Conservation (phyloP, 1,140 invertebrate species). For the Lamellibrachia luymesi region DNA sequence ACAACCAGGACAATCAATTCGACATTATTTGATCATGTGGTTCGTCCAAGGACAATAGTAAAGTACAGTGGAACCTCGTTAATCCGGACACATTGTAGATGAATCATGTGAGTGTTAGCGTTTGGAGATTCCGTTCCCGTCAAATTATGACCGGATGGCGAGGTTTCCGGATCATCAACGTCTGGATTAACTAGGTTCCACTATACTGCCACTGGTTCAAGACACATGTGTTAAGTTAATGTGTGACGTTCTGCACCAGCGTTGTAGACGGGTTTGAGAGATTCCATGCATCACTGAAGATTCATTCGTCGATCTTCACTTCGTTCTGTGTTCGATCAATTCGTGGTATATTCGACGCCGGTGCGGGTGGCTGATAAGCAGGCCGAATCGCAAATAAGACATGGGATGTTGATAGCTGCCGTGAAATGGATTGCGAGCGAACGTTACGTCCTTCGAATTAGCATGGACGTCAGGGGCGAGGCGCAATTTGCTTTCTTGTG, state of each 20-base stretch:
- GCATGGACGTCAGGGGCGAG: not conserved
- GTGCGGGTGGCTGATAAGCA: not conserved
- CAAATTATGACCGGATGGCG: too few species aligned
- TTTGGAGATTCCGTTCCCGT: too few species aligned
- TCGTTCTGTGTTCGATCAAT: not conserved
- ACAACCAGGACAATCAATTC: too few species aligned
- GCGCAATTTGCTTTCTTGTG: not conserved
- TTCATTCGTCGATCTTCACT: not conserved
- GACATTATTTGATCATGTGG: too few species aligned
- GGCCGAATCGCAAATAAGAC: not conserved
- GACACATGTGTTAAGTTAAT: too few species aligned
- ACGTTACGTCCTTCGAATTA: not conserved
- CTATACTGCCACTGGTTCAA: not conserved
- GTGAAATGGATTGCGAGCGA: not conserved
- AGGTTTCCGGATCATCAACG: too few species aligned
- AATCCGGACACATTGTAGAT: too few species aligned
- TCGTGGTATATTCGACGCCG: not conserved
- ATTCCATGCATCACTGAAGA: not conserved
- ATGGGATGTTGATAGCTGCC: not conserved
- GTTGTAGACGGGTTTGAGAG: not conserved
- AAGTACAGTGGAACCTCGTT: not conserved
- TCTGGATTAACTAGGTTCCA: too few species aligned
- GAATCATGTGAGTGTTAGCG: too few species aligned
- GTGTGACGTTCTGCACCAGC: not conserved
- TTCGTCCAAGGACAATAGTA: not conserved